A percentile compares a stretch with the other conserved stretches of the same genome.
phyloP scores from a whole-genome alignment of 35 echinoderm and acorn worm genomes.

The Hemicentrotus pulcherrimus region DNA sequence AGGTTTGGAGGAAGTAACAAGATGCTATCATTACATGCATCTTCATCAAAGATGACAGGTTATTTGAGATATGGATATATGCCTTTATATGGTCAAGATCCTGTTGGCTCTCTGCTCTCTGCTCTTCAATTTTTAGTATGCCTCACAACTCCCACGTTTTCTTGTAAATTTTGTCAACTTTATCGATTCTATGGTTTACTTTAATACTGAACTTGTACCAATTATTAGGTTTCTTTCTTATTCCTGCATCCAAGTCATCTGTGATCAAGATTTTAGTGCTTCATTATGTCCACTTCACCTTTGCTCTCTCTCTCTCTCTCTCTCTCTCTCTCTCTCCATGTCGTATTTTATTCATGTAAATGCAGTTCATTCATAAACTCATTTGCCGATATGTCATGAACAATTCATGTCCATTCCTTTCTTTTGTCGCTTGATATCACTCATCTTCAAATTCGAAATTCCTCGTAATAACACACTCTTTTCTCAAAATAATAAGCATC shows the following conservation, averaged over 20 bases:
- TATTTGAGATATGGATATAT: background rate
- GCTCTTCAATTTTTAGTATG: background rate
- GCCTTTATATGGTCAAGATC: background rate
- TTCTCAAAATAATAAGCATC: too few relatives aligned
- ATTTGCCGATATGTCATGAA: too few relatives aligned
- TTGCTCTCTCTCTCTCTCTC: background rate
- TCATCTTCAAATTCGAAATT: too few relatives aligned
- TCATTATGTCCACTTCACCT: background rate
- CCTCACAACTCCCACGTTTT: background rate
- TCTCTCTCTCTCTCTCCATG: background rate
- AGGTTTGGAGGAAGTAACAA: background rate
- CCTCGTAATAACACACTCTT: too few relatives aligned
- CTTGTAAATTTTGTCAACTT: background rate
- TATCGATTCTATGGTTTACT: background rate
- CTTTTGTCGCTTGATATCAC: too few relatives aligned
- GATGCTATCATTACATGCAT: slow-evolving; percentile 1
- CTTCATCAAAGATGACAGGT: slow-evolving; percentile 8
- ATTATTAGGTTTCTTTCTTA: background rate
- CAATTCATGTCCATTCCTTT: too few relatives aligned
- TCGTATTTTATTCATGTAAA: background rate
- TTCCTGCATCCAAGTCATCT: background rate
- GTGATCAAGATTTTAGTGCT: too few relatives aligned
- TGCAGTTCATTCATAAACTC: too few relatives aligned
- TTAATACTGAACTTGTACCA: too few relatives aligned
- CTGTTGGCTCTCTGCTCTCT: background rate